These are phyloP conservation scores for Callosobruchus maculatus DNA, from an alignment of 2,888 invertebrate genomes.

Conservation along the genomic window DNA sequence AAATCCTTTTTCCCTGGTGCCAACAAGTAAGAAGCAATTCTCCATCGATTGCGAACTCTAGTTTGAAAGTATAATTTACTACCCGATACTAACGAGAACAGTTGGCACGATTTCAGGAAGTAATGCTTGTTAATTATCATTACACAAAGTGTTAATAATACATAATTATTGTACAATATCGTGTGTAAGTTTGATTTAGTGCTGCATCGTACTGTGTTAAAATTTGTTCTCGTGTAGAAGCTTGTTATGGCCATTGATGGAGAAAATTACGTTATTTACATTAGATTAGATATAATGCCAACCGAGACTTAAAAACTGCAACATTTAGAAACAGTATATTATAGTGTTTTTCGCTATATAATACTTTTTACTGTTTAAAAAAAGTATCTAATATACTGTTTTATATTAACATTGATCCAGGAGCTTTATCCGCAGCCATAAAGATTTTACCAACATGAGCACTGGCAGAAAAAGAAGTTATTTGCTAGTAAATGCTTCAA, in stretches of 20 bases:
- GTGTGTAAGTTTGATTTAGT: not conserved
- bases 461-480: too few relatives aligned
- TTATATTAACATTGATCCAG: too few relatives aligned
- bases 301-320: too few relatives aligned
- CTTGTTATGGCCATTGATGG: not conserved
- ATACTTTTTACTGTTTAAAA: too few relatives aligned
- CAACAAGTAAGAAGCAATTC: not conserved
- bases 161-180: not conserved
- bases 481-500: too few relatives aligned
- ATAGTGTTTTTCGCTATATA: too few relatives aligned
- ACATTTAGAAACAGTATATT: too few relatives aligned
- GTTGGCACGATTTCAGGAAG: conserved; percentile 8
- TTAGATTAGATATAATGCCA: not conserved
- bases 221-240: not conserved
- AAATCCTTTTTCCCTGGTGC: not conserved
- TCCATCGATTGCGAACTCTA: not conserved
- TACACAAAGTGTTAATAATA: not conserved
- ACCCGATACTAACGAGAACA: not conserved
- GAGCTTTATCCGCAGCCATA: too few relatives aligned
- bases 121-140: conserved; percentile 9
- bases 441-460: too few relatives aligned
- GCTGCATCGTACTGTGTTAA: not conserved
- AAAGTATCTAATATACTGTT: too few relatives aligned
- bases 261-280: not conserved
- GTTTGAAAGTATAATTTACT: not conserved